A percentile compares a stretch with the other conserved stretches of the same genome.
Conservation (phyloP, 2,797 vertebrate species). For the Cynodonichthys magdalenae region DNA sequence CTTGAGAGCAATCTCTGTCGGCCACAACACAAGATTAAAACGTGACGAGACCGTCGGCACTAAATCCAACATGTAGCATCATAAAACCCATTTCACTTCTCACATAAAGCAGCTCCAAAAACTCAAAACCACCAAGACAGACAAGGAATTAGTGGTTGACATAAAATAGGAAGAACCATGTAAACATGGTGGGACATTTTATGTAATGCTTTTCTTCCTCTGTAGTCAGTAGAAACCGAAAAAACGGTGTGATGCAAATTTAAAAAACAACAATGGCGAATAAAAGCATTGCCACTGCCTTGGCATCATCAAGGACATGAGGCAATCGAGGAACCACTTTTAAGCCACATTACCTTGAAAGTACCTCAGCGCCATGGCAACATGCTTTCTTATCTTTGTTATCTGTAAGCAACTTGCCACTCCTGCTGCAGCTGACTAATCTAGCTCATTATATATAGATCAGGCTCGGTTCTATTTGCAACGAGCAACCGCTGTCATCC, state of each 20-base stretch:
- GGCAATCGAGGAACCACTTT: conserved; percentile 63
- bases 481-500: conserved; percentile 28
- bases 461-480: conserved; percentile 67
- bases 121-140: conserved; percentile 12
- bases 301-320: conserved; percentile 70
- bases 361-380: conserved; percentile 78
- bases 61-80: conserved; percentile 9
- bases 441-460: conserved; percentile 61
- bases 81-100: conserved; percentile 20
- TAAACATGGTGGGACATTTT: conserved; percentile 19
- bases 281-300: conserved; percentile 46
- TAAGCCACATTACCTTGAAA: conserved; percentile 77
- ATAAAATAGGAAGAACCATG: conserved; percentile 18
- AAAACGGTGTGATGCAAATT: conserved; percentile 4
- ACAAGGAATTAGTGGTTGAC: conserved; percentile 9
- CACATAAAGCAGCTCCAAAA: conserved; percentile 8
- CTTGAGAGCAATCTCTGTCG: conserved; percentile 12
- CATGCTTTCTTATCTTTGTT: conserved; percentile 79
- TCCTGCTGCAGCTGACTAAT: conserved; percentile 71
- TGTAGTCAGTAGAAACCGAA: conserved; percentile 18
- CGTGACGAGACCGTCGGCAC: too few species aligned
- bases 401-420: conserved; percentile 72
- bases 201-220: conserved; percentile 6
- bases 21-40: not conserved
- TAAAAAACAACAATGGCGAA: conserved; percentile 7